Base-by-base conservation (phyloP, 2,113 vertebrate genomes). In the Xenopus laevis region DNA sequence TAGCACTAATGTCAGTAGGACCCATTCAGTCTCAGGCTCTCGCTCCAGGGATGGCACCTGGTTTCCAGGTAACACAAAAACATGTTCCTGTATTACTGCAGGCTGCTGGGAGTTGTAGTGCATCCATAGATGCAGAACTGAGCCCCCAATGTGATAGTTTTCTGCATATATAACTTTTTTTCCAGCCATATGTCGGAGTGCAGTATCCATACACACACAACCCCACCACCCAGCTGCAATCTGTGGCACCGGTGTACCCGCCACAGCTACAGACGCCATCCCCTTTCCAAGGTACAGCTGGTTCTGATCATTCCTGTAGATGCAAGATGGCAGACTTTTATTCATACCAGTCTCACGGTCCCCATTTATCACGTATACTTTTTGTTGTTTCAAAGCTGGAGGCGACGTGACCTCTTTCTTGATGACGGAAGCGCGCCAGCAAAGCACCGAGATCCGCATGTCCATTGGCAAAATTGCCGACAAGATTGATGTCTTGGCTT, bases 371-470 rank as follows among this genome's bases (percentile, higher is more conserved):
- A 50, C 47, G 10, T 16, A 50, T 9, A 7, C 11, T 55, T n/a
- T 60, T 11, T 27, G 10, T 61, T n/a, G 21, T 30, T 47, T 79
- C 59, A 50, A 68, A 94, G 94, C 91, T 60, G 83, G 93, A 0
- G 86, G 93, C 46, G 97, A 98, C 17, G 83, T 98, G 63, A 93
- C 93, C 50, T 93, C 96, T 47, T 98, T 98, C 83, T 78, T 99
- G 87, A 96, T 98, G 94, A 95, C 95, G 0, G 97, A 99, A 78
- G 92, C 95, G 18, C 89, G 96, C n/a, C 97, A 99, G 58, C 94
- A 98, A 72, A 98, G 93, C 86, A 98, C 96, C 0, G 97, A 99
- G 82, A 93, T 99, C 83, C 88, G 96, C 8, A 80, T 98, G 84
- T 88, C 94, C 0, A 88, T 99, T 0, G 88, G 92, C 79, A 99